Evolutionary conservation across 2,888 invertebrate species (phyloP).

Genomic region (Dolichomitus sp.): DNA sequence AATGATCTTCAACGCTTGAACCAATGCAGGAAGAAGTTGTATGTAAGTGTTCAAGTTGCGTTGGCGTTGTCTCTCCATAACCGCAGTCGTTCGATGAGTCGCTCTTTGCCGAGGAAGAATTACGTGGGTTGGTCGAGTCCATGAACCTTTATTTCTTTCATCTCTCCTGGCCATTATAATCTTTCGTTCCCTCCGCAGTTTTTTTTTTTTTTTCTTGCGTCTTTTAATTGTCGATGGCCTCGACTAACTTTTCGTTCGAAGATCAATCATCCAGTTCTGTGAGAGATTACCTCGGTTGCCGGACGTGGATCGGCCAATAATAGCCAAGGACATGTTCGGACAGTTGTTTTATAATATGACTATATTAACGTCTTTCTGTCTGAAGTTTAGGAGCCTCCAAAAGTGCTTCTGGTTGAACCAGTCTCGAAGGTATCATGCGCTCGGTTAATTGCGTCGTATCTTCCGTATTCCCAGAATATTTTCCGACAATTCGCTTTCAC

Average conservation of each 20-base stretch:
- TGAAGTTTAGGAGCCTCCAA: not conserved
- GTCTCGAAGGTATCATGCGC: constrained; percentile 11
- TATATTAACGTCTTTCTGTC: not conserved
- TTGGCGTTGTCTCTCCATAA: constrained; percentile 41
- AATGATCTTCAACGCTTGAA: not conserved
- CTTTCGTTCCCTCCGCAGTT: constrained; percentile 10
- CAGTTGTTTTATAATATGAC: not conserved
- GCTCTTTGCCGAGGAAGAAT: constrained; percentile 7
- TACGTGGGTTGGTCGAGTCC: constrained; percentile 57
- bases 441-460: constrained; percentile 2
- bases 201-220: not conserved
- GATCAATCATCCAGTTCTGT: constrained; percentile 45
- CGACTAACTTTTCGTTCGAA: constrained; percentile 29
- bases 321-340: constrained; percentile 56
- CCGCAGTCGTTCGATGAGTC: constrained; percentile 33
- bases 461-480: not conserved
- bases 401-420: constrained; percentile 34
- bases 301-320: constrained; percentile 57
- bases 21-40: constrained; percentile 27
- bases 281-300: constrained; percentile 56
- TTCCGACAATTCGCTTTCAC: not conserved
- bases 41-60: constrained; percentile 25
- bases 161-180: not conserved
- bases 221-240: constrained; percentile 29
- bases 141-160: constrained; percentile 45